Conservation (phyloP, 2,797 vertebrate genomes). For the Myotis planiceps region DNA sequence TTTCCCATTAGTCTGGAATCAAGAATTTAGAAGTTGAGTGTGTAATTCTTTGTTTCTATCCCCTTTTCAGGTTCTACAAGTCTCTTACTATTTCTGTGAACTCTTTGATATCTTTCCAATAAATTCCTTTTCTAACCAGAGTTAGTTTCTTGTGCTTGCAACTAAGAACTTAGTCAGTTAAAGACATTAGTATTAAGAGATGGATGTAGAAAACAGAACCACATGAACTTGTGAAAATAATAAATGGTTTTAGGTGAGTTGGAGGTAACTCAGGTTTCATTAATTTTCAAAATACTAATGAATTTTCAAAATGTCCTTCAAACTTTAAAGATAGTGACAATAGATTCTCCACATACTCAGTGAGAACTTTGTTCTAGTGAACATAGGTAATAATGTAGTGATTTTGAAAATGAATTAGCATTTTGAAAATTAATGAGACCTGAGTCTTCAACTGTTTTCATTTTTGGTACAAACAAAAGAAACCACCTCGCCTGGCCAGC, state of each 20-base stretch:
- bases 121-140: neutral
- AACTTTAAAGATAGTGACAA: neutral
- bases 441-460: neutral
- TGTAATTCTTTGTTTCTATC: neutral
- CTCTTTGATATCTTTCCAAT: neutral
- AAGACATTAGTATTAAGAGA: neutral
- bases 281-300: neutral
- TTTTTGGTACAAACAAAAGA: constrained; percentile 9
- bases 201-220: neutral
- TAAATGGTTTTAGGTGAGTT: neutral
- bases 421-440: neutral
- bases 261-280: neutral
- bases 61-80: neutral
- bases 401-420: neutral
- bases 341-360: neutral
- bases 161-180: neutral
- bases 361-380: neutral
- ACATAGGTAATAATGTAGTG: neutral
- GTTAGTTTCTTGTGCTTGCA: constrained; percentile 5
- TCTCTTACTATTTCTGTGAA: constrained; percentile 1
- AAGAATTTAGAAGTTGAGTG: neutral
- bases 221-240: neutral
- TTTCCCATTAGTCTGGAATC: neutral
- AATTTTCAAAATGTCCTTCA: constrained; percentile 19
- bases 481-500: neutral